A percentile compares a stretch with the other conserved stretches of the same genome.
These are phyloP conservation scores for Trialeurodes vaporariorum DNA, from an alignment of 1,140 invertebrate genomes.

Conservation along the genomic window DNA sequence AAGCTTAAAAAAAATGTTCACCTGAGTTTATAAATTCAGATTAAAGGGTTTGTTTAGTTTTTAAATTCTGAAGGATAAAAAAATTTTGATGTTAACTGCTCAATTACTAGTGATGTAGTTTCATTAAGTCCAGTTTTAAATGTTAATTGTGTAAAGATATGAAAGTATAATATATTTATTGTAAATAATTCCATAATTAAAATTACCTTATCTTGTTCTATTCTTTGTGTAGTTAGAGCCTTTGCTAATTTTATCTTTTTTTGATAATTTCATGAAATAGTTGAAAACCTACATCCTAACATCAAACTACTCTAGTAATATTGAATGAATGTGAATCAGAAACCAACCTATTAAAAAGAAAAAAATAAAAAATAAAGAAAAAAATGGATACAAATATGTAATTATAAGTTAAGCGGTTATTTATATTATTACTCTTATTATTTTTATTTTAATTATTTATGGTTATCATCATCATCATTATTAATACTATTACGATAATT, in stretches of 20 bases:
- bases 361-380: too few relatives aligned
- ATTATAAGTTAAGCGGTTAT: background rate
- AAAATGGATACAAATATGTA: background rate
- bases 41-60: too few relatives aligned
- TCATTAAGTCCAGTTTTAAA: constrained; percentile 1
- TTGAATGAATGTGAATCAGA: too few relatives aligned
- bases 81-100: background rate
- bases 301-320: too few relatives aligned
- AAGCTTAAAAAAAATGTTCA: too few relatives aligned
- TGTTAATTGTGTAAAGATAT: background rate
- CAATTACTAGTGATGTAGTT: background rate
- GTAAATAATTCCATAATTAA: background rate
- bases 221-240: background rate
- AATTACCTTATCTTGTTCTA: background rate
- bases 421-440: background rate
- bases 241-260: background rate
- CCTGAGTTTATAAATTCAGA: too few relatives aligned
- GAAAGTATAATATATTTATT: background rate
- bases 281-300: too few relatives aligned
- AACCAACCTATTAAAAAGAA: too few relatives aligned
- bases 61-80: background rate
- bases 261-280: too few relatives aligned
- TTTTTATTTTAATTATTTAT: constrained; percentile 1
- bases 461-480: background rate
- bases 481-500: background rate